A percentile compares a stretch with the other conserved stretches of the same genome.
Evolutionary conservation across 2,797 vertebrate genomes (phyloP).

Genomic region (Platyrinchus mystaceus): DNA sequence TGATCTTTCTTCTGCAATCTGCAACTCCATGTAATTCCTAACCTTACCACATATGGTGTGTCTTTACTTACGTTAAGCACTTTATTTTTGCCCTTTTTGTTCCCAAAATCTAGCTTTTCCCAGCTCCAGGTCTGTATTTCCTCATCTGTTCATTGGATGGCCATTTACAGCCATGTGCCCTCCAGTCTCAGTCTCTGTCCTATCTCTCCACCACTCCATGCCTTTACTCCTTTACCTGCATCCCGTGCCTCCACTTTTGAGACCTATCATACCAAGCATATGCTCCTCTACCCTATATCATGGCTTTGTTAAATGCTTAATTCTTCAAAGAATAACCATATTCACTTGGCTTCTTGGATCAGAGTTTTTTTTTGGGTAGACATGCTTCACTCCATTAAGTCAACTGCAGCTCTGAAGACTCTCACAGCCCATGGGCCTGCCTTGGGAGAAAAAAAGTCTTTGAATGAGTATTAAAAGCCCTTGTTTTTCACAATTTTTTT

Average conservation of each 20-base stretch:
- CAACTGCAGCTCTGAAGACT: neutral
- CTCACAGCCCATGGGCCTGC: neutral
- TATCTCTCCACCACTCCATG: too few species aligned
- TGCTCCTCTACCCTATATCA: neutral
- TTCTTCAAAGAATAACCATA: neutral
- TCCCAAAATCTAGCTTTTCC: neutral
- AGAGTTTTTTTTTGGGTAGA: neutral
- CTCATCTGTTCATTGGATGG: neutral
- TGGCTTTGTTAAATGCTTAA: neutral
- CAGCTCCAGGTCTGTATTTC: neutral
- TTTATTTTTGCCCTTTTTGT: neutral
- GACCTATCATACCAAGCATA: neutral
- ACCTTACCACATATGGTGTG: rapidly evolving
- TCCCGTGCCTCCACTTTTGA: neutral
- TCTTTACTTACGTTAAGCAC: neutral
- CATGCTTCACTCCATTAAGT: neutral
- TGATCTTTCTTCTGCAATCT: too few species aligned
- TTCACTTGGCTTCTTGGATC: neutral
- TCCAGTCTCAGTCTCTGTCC: neutral
- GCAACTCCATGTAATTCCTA: neutral
- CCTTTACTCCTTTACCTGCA: neutral
- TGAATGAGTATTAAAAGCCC: neutral
- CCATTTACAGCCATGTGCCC: rapidly evolving
- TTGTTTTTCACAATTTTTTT: neutral
- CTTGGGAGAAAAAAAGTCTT: neutral